Percentiles rank a stretch among this genome's conserved stretches.
Conservation (phyloP, 2,888 invertebrate species). For the Sceliomorpha sp. region DNA sequence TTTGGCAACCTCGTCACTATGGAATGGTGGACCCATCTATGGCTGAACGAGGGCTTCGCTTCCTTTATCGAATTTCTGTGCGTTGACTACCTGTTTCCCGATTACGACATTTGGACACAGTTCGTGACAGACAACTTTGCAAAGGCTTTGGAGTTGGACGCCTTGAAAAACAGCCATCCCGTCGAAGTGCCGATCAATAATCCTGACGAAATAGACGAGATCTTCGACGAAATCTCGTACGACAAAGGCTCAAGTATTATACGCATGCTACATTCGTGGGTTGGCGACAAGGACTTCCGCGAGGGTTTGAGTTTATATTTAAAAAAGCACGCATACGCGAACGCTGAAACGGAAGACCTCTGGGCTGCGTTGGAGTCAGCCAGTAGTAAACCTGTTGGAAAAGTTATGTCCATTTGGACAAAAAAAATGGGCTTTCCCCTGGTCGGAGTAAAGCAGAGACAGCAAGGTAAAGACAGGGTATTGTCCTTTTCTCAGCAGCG, state of each 20-base stretch:
- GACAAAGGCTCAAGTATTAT: conserved; percentile 97
- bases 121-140: conserved; percentile 95
- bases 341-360: conserved; percentile 95
- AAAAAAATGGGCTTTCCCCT: conserved; percentile 97
- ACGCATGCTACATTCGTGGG: conserved; percentile 95
- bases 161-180: conserved; percentile 95
- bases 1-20: conserved; percentile 99
- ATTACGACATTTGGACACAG: conserved; percentile 98
- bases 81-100: conserved; percentile 94
- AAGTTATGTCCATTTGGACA: conserved; percentile 98
- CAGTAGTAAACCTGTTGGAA: conserved; percentile 93
- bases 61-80: conserved; percentile 97
- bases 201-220: conserved; percentile 97
- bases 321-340: conserved; percentile 90
- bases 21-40: conserved; percentile 99
- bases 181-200: conserved; percentile 97
- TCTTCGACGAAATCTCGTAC: conserved; percentile 98
- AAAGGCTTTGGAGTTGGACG: conserved; percentile 92
- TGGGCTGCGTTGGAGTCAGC: conserved; percentile 95
- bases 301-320: conserved; percentile 96
- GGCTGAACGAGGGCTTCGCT: conserved; percentile 98
- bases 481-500: conserved; percentile 90
- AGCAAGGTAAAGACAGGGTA: conserved; percentile 83
- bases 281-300: conserved; percentile 95
- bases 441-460: conserved; percentile 84